Percentiles rank a stretch among this genome's conserved stretches.
Evolutionary conservation across 2,888 invertebrate species (phyloP).

Genomic region (Pimpla rufipes): DNA sequence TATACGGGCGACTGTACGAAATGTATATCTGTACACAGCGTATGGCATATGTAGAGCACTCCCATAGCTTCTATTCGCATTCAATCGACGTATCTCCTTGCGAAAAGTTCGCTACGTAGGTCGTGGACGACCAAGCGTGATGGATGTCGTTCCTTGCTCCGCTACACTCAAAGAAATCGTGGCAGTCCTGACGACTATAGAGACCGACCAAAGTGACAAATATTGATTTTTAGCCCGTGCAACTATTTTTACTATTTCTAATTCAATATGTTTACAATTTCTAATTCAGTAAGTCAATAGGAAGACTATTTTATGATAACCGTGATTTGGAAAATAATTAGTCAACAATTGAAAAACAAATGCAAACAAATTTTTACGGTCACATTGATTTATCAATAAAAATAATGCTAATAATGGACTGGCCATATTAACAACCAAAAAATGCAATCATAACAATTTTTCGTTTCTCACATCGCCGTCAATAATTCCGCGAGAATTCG

Average conservation of each 20-base stretch:
- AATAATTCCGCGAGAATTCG: neutral
- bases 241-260: neutral
- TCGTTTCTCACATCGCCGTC: neutral
- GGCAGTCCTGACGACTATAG: too few relatives aligned
- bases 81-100: slow-evolving; percentile 4
- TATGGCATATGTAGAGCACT: neutral
- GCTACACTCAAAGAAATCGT: neutral
- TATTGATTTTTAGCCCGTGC: neutral
- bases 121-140: neutral
- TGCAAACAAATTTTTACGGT: too few relatives aligned
- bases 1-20: neutral
- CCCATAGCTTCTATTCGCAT: neutral
- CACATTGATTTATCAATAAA: too few relatives aligned
- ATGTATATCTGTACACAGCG: neutral
- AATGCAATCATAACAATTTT: too few relatives aligned
- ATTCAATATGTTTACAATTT: too few relatives aligned
- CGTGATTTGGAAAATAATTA: too few relatives aligned
- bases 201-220: neutral
- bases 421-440: too few relatives aligned
- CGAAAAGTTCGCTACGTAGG: neutral
- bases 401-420: too few relatives aligned
- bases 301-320: too few relatives aligned
- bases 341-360: too few relatives aligned
- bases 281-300: too few relatives aligned
- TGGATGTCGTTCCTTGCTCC: neutral